A percentile compares a stretch with the other conserved stretches of the same genome.
These are phyloP conservation scores for Morone chrysops DNA, from an alignment of 2,113 vertebrate genomes.

Conservation along the genomic window DNA sequence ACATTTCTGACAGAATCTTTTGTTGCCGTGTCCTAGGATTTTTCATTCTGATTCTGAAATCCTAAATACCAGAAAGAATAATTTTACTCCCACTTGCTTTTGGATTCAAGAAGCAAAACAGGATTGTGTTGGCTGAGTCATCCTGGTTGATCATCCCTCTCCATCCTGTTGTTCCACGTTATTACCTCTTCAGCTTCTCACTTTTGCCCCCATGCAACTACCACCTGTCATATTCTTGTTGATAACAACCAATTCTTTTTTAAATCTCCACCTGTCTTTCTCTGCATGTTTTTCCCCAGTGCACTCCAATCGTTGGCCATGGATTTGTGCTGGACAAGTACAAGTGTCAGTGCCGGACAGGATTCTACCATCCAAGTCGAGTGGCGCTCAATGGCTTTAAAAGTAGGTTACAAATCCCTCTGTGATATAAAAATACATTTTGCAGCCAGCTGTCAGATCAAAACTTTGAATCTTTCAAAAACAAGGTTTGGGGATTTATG, in stretches of 20 bases:
- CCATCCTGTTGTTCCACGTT: conserved; percentile 24
- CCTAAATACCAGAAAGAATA: not conserved
- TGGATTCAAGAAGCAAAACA: conserved; percentile 26
- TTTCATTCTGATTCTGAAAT: conserved; percentile 16
- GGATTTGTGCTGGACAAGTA: conserved; percentile 99
- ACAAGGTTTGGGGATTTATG: conserved; percentile 27
- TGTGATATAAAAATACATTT: conserved; percentile 36
- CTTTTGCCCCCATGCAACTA: not conserved
- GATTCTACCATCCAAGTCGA: conserved; percentile 94
- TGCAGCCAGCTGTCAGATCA: conserved; percentile 43
- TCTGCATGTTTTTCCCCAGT: conserved; percentile 81
- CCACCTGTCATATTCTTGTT: not conserved
- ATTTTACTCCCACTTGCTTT: conserved; percentile 42
- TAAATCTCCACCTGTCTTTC: conserved; percentile 15
- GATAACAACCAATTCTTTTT: conserved; percentile 1
- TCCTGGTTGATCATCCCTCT: conserved; percentile 19
- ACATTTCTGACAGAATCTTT: conserved; percentile 1
- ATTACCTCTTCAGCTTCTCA: conserved; percentile 22
- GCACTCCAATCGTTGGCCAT: conserved; percentile 92
- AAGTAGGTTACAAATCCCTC: conserved; percentile 88
- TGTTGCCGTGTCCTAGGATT: not conserved
- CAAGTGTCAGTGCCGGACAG: conserved; percentile 94
- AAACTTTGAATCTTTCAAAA: conserved; percentile 44
- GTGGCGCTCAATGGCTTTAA: conserved; percentile 92
- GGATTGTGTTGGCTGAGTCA: conserved; percentile 26